Evolutionary conservation across 2,797 vertebrate genomes (phyloP), one percentile per base, ranked within the genome.

Genomic region (Ptychobarbus kaznakovi): DNA sequence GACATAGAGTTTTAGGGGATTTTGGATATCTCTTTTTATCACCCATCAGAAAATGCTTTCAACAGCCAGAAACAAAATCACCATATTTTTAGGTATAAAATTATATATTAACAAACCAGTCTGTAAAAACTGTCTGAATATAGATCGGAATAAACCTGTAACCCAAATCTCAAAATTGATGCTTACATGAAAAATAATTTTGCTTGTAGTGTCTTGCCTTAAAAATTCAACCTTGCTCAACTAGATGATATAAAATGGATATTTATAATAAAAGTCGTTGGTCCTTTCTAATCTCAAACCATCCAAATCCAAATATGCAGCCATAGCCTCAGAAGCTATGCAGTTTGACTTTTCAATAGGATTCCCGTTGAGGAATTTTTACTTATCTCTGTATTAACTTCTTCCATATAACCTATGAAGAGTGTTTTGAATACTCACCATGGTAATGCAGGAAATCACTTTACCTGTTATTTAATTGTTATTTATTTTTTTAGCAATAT

Each of bases 231-330:
- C 12, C 16, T 38, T 13, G 16, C n/a, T 44, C 25, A 35, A 20
- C 42, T 10, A 22, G 22, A 72, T 40, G 44, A 35, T 20, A n/a
- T 81, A 25, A 69, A 80, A 80, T 69, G 18, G 10, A 22, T 77
- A 51, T 9, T 66, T 7, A 73, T 81, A 18, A 4, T 66, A 56
- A 9, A 61, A 25, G 13, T 10, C 1, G 7, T 5, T 42, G 7
- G 10, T 32, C n/a, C 28, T 25, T 58, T 82, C 25, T 69, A 49
- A 72, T 83, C 81, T 79, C 51, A 20, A 8, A 40, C 22, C 35
- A 81, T 35, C 86, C 51, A 85, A 90, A 89, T 89, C 92, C 92
- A 89, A 89, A 88, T 83, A 86, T 82, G 58, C 82, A 80, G 84
- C 61, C 51, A 89, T 86, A 92, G 91, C 89, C 91, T 89, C 53